Evolutionary conservation across 2,113 vertebrate species (phyloP).

Genomic region (Nicator chloris): DNA sequence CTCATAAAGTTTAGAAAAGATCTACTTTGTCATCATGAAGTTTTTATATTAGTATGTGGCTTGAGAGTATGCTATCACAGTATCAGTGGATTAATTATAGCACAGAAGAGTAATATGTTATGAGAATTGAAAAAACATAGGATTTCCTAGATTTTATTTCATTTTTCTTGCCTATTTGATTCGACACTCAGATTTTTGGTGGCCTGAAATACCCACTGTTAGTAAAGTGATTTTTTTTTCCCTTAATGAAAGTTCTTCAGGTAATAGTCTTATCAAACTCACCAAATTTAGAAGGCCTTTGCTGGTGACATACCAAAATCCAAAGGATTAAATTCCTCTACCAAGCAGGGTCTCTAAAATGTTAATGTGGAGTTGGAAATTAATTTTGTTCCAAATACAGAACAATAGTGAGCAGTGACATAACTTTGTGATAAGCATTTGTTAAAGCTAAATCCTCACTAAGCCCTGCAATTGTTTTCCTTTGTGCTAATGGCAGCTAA

Average conservation of each 20-base stretch:
- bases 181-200: not conserved
- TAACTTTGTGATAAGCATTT: constrained; percentile 35
- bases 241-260: not conserved
- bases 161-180: not conserved
- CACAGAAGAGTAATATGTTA: not conserved
- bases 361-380: constrained; percentile 30
- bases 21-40: not conserved
- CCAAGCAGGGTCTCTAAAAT: not conserved
- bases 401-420: constrained; percentile 8
- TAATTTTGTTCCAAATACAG: constrained; percentile 45
- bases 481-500: constrained; percentile 31
- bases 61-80: not conserved
- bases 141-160: not conserved
- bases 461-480: constrained; percentile 37
- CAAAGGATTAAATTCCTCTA: constrained; percentile 6
- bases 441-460: constrained; percentile 48
- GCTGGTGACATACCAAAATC: not conserved
- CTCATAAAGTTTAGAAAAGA: not conserved
- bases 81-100: not conserved
- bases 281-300: not conserved
- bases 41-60: not conserved
- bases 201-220: not conserved
- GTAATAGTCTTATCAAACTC: not conserved
- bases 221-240: not conserved
- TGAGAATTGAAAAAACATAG: not conserved